Base-by-base conservation (phyloP, 2,888 invertebrate genomes). In the Cacoxenus indagator region DNA sequence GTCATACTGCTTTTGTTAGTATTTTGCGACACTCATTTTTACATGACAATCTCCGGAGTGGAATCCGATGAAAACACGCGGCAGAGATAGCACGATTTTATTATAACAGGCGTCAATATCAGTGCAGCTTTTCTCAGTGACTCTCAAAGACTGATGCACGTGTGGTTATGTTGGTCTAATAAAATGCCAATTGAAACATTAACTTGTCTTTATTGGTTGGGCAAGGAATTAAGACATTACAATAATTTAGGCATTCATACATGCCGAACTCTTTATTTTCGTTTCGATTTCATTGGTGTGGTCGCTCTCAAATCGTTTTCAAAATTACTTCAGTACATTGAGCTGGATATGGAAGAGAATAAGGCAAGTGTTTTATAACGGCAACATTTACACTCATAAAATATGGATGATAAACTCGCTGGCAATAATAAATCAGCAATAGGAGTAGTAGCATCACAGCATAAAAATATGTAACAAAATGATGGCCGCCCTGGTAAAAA, bases 321-420 rank as follows among this genome's bases (percentile, higher is more conserved):
- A 65, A 54, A 54, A 51, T 14, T 46, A 26, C 48, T 17, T 24
- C 9, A 51, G 22, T 22, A 51, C 17, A 17, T n/a, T 17, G n/a
- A n/a, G n/a, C n/a, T n/a, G n/a, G n/a, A n/a, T n/a, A n/a, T n/a
- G n/a, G n/a, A n/a, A n/a, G n/a, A n/a, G n/a, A n/a, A n/a, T n/a
- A 51, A 26, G 62, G 51, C 69, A 74, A 75, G 68, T 74, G 73
- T 78, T 78, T 82, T 84, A 83, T 83, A 82, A 81, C 73, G 79
- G 78, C 78, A 73, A 77, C 82, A 84, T 82, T 84, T 83, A 83
- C 78, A 76, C 74, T 73, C 81, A 83, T 83, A 77, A 84, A 83
- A 83, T 83, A 84, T 82, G 83, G 82, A 84, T 83, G 84, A 84
- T 82, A 81, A 82, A 84, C 75, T 79, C 82, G 81, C 80, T 75